Evolutionary conservation across 2,797 vertebrate species (phyloP).

Genomic region (Acipenser oxyrinchus): DNA sequence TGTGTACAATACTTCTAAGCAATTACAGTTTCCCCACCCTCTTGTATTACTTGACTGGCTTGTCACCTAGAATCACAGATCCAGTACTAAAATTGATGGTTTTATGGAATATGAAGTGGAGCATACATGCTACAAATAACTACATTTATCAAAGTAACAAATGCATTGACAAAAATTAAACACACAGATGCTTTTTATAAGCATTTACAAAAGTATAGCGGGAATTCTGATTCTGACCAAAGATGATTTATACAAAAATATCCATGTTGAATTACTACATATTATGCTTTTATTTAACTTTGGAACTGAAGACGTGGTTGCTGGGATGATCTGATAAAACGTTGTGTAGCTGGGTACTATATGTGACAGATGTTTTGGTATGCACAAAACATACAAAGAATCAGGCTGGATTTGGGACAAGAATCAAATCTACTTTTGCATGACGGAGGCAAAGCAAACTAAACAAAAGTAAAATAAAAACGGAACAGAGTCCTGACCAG

Average conservation of each 20-base stretch:
- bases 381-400: too few species aligned
- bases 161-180: constrained; percentile 41
- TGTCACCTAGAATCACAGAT: constrained; percentile 15
- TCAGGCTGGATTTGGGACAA: too few species aligned
- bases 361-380: neutral
- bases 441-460: too few species aligned
- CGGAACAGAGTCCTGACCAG: too few species aligned
- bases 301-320: too few species aligned
- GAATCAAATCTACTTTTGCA: too few species aligned
- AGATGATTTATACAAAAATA: constrained; percentile 28
- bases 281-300: too few species aligned
- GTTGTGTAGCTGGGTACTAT: neutral
- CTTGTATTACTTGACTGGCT: neutral
- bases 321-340: too few species aligned
- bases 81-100: constrained; percentile 16
- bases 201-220: constrained; percentile 26
- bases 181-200: constrained; percentile 18
- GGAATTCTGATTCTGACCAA: constrained; percentile 32
- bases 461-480: too few species aligned
- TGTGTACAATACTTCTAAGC: constrained; percentile 1
- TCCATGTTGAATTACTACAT: constrained; percentile 30
- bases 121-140: constrained; percentile 37
- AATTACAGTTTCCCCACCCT: neutral
- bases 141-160: constrained; percentile 43
- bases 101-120: constrained; percentile 26